These are phyloP conservation scores for Clarias batrachus DNA, from an alignment of 2,113 vertebrate genomes.

Conservation along the genomic window DNA sequence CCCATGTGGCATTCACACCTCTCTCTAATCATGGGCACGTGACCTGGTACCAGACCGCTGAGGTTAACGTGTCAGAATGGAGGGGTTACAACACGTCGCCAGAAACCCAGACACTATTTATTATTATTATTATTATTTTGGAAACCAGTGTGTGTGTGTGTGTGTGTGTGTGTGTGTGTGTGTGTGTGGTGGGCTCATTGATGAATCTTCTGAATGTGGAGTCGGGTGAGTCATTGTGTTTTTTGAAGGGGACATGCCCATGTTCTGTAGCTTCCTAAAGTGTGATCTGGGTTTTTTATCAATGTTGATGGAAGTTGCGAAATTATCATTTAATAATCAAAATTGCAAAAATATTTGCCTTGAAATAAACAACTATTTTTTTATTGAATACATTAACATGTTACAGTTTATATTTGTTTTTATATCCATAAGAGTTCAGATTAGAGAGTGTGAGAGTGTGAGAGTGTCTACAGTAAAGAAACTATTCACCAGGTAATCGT, in stretches of 20 bases:
- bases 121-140: neutral
- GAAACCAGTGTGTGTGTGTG: neutral
- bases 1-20: neutral
- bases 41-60: neutral
- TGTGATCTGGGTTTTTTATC: neutral
- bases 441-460: no score
- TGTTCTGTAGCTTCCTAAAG: neutral
- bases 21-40: neutral
- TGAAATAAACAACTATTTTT: no score
- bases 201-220: neutral
- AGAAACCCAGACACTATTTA: neutral
- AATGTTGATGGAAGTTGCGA: no score
- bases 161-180: no score
- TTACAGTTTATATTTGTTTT: neutral
- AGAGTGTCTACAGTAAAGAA: no score
- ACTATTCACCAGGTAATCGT: no score
- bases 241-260: neutral
- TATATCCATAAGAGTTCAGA: neutral
- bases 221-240: neutral
- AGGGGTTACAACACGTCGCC: neutral
- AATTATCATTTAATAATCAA: no score
- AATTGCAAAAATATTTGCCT: no score
- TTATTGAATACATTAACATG: neutral
- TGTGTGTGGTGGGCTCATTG: neutral
- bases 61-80: neutral